These are phyloP conservation scores for Brachionichthys hirsutus DNA, from an alignment of 2,113 vertebrate genomes.

Conservation along the genomic window DNA sequence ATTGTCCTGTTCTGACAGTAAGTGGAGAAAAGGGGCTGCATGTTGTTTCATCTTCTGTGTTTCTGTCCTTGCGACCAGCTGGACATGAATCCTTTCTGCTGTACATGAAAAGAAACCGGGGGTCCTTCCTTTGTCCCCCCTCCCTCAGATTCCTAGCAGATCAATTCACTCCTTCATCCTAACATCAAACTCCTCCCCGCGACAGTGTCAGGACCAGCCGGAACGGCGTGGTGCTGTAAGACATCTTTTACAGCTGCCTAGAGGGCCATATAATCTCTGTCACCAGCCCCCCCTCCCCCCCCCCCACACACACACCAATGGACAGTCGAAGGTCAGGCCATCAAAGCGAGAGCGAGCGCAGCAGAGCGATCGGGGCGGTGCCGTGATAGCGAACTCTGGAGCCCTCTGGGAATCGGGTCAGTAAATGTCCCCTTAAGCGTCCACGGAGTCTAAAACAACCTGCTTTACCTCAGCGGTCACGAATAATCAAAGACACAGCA, in stretches of 20 bases:
- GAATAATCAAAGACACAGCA: neutral
- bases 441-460: neutral
- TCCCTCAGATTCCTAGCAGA: slow-evolving; percentile 40
- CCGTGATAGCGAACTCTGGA: slow-evolving; percentile 37
- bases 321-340: slow-evolving; percentile 59
- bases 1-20: slow-evolving; percentile 62
- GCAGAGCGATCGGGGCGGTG: slow-evolving; percentile 4
- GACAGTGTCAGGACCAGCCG: slow-evolving; percentile 18
- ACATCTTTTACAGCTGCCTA: slow-evolving; percentile 63
- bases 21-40: slow-evolving; percentile 42
- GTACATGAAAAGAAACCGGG: slow-evolving; percentile 55
- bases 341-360: slow-evolving; percentile 32
- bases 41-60: slow-evolving; percentile 32
- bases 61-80: slow-evolving; percentile 32
- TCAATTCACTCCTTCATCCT: slow-evolving; percentile 41
- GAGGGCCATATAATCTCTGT: slow-evolving; percentile 55
- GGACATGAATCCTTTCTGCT: slow-evolving; percentile 59
- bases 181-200: slow-evolving; percentile 19
- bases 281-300: slow-evolving; percentile 42
- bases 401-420: slow-evolving; percentile 31
- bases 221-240: slow-evolving; percentile 29
- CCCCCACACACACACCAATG: slow-evolving; percentile 31
- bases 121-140: slow-evolving; percentile 45
- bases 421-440: slow-evolving; percentile 33
- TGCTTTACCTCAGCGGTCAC: neutral